Base-by-base conservation (phyloP, 2,113 vertebrate species). In the Odobenus rosmarus region DNA sequence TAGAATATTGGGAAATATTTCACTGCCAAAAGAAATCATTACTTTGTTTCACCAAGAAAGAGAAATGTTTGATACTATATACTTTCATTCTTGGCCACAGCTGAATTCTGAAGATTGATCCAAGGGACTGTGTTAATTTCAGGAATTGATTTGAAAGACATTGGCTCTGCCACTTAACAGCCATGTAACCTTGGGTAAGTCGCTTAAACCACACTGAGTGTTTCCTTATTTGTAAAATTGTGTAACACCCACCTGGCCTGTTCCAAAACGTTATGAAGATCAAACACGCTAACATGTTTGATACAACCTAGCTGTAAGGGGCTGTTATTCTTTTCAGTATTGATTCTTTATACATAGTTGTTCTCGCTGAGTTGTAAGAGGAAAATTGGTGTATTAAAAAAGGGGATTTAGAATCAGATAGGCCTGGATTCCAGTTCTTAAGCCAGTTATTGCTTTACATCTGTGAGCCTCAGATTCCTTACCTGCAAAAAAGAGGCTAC, bases 121-220 rank as follows among this genome's bases (percentile, higher is more conserved):
- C 93, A 92, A 76, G 92, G 89, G 94, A 90, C 93, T 93, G 39
- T 95, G 77, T 95, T 95, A 85, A 77, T 97, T 90, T 97, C 95
- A 97, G 95, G 92, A 96, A 88, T 67, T 97, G 96, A 84, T 95
- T 97, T 97, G 89, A 93, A 88, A 97, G 93, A 93, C 88, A 61
- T 93, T 76, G 97, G 83, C 80, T 97, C 90, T 97, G 93, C 83
- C 94, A 36, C 87, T 95, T 91, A 95, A 64, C 98, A 96, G 76
- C 96, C 96, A 82, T 97, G 96, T 97, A 51, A 93, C 90, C 59
- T 94, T 97, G 89, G 96, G 95, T 97, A 96, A 95, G 97, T 96
- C 55, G 39, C 89, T 59, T 61, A 69, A 24, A 93, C 36, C 39
- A 59, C 84, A 16, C 72, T 46, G 33, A 95, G 69, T 79, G 59